Base-by-base conservation (phyloP, 2,113 vertebrate species). In the Caranx ignobilis region DNA sequence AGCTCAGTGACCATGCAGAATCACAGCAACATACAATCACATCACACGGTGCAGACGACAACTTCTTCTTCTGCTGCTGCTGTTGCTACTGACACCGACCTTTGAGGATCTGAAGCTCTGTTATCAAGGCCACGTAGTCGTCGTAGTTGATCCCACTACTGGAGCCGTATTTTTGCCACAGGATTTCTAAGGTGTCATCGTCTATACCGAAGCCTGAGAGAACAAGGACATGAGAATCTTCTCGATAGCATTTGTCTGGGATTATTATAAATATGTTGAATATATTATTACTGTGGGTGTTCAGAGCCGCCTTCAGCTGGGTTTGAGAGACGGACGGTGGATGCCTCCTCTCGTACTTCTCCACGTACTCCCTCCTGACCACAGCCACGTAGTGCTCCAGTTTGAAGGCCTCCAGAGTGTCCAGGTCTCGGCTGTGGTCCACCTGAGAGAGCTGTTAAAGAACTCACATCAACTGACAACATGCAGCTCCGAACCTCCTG, bases 21-120 rank as follows among this genome's bases (percentile, higher is more conserved):
- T 55, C 1, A 59, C 56, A 13, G 37, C 34, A 37, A 6, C 21
- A 31, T 26, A 4, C 11, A 12, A 26, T 11, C 32, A 15, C 21
- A 48, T 1, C 32, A 48, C 45, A 19, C 18, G 35, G 11, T 13
- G 15, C 19, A 60, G 10, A 1, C 50, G 50, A 35, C 7, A 3
- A 57, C 18, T 19, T 16, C 26, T 2, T 26, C 1, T 2, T 21
- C 5, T 26, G 26, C 26, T 26, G 26, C 26, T 26, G 26, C 26
- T 26, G 26, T 26, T 26, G 26, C 21, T 4, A 0, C 6, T 7
- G 3, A 39, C 3, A 13, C 6, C n/a, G 15, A 90, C 93, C 84
- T 90, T 71, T 89, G 45, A 93, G 87, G 55, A 91, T 86, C 43
- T 89, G 84, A 19, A 94, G 88, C 77, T 80, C 91, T 0, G 92